phyloP scores from a whole-genome alignment of 1,140 invertebrate species.

The Aphelinus atriplicis region DNA sequence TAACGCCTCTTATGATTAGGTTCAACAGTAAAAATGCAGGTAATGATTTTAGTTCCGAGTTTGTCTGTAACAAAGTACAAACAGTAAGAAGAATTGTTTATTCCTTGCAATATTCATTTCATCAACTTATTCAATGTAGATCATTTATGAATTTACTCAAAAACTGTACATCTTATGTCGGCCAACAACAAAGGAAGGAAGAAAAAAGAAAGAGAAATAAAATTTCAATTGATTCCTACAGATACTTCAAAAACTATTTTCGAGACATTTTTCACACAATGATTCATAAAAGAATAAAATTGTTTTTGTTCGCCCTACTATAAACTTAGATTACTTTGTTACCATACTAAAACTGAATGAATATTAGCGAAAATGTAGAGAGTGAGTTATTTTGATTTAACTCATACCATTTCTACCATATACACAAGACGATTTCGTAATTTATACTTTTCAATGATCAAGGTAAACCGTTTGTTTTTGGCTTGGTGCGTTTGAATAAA shows the following conservation, averaged over 20 bases:
- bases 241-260: neutral
- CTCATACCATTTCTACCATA: slow-evolving; percentile 10
- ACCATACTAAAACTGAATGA: neutral
- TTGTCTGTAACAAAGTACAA: slow-evolving; percentile 32
- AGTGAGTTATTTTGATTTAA: slow-evolving; percentile 35
- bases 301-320: too few relatives aligned
- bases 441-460: slow-evolving; percentile 29
- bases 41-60: slow-evolving; percentile 28
- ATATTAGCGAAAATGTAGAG: slow-evolving; percentile 23
- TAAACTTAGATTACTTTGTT: too few relatives aligned
- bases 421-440: slow-evolving; percentile 17
- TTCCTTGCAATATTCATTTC: slow-evolving; percentile 2
- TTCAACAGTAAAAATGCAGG: neutral
- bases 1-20: slow-evolving; percentile 26
- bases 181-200: too few relatives aligned
- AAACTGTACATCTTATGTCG: slow-evolving; percentile 24
- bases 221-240: neutral
- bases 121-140: slow-evolving; percentile 11
- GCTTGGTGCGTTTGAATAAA: slow-evolving; percentile 21
- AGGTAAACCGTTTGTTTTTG: slow-evolving; percentile 36
- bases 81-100: slow-evolving; percentile 21
- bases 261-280: too few relatives aligned
- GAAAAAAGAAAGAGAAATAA: too few relatives aligned
- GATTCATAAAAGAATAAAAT: too few relatives aligned
- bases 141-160: slow-evolving; percentile 1